These are phyloP conservation scores for Arvicanthis niloticus DNA, from an alignment of 2,113 vertebrate genomes.

Conservation along the genomic window DNA sequence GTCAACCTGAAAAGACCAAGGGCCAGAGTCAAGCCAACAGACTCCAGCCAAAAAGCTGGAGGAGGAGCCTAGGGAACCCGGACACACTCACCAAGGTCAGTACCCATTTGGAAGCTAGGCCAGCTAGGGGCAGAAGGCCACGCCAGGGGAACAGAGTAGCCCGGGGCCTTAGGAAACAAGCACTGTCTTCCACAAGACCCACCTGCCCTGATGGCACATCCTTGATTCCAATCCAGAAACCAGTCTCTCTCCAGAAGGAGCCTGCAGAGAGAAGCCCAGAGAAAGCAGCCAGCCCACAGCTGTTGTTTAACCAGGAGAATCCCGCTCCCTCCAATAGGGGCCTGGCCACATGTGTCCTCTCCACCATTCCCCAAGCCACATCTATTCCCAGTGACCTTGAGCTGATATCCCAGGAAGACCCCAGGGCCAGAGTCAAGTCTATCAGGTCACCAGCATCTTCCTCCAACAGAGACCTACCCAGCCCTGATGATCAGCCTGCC, in stretches of 20 bases:
- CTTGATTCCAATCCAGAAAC: rapidly evolving
- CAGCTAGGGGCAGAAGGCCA: rapidly evolving
- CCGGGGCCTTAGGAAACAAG: background rate
- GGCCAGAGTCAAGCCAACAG: conserved; percentile 55
- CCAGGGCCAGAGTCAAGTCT: background rate
- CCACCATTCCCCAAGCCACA: rapidly evolving
- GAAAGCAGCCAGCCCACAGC: background rate
- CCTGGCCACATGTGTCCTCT: background rate
- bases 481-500: background rate
- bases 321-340: rapidly evolving
- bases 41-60: conserved; percentile 62
- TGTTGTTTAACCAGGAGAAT: background rate
- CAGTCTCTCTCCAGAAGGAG: background rate
- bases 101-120: background rate
- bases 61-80: background rate
- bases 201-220: background rate
- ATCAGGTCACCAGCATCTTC: background rate
- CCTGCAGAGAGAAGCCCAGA: background rate
- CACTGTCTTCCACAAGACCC: background rate
- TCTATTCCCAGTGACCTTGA: background rate
- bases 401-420: background rate
- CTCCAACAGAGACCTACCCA: rapidly evolving
- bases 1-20: background rate
- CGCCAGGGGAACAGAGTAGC: background rate
- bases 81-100: background rate